These are phyloP conservation scores for Cervus canadensis DNA, from an alignment of 2,113 vertebrate genomes.

Conservation along the genomic window DNA sequence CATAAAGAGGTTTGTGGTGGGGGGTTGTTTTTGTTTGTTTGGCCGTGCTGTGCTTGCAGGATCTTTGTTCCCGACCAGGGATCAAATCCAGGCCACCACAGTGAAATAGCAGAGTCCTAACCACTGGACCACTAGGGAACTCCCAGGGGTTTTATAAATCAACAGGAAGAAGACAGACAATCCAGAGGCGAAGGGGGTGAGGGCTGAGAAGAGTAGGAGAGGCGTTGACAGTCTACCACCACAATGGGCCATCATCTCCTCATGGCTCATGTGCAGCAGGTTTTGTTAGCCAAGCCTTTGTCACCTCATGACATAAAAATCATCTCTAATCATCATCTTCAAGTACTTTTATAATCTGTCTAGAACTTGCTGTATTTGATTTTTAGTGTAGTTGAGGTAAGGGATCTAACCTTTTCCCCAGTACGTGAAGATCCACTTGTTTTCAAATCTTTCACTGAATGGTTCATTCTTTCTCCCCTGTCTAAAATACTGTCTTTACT, in stretches of 20 bases:
- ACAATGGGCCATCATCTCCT: neutral
- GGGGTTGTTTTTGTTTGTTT: neutral
- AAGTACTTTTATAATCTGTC: neutral
- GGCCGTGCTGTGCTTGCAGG: neutral
- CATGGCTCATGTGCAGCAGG: neutral
- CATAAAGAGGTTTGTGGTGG: neutral
- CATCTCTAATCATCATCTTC: neutral
- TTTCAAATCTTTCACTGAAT: neutral
- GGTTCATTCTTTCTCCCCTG: neutral
- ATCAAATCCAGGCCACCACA: neutral
- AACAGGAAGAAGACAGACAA: neutral
- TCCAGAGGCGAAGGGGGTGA: neutral
- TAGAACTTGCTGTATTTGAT: neutral
- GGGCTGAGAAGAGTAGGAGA: neutral
- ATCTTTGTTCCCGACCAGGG: neutral
- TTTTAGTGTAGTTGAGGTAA: neutral
- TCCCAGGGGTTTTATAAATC: neutral
- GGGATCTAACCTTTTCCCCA: neutral
- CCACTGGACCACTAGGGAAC: neutral
- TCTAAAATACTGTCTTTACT: neutral
- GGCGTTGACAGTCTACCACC: neutral
- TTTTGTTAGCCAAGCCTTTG: neutral
- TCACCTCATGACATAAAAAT: neutral
- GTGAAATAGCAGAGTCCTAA: neutral
- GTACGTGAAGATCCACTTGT: neutral